A percentile compares a stretch with the other conserved stretches of the same genome.
These are phyloP conservation scores for Odontocerum albicorne DNA, from an alignment of 2,888 invertebrate genomes.

Conservation along the genomic window DNA sequence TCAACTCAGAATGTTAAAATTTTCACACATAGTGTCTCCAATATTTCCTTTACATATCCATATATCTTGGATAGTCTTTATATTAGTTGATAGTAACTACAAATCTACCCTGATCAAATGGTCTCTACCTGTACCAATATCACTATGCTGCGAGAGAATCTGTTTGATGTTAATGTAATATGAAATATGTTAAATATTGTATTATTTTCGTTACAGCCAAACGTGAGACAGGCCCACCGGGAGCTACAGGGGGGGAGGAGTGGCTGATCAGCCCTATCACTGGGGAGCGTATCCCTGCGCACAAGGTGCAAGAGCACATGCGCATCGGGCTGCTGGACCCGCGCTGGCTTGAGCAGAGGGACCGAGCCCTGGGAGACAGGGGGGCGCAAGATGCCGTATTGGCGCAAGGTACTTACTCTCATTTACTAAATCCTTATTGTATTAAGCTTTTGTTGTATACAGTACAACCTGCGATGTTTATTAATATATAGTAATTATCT, in stretches of 20 bases:
- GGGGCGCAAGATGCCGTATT: conserved; percentile 72
- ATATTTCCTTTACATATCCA: too few species aligned
- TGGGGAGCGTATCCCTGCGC: conserved; percentile 95
- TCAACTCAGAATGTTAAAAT: too few species aligned
- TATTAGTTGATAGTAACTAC: too few species aligned
- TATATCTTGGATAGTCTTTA: too few species aligned
- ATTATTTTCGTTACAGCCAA: conserved; percentile 40
- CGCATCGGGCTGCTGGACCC: conserved; percentile 95
- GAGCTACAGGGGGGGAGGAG: conserved; percentile 64
- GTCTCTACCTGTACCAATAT: too few species aligned
- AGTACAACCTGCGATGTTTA: too few species aligned
- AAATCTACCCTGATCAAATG: too few species aligned
- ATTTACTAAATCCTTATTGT: too few species aligned
- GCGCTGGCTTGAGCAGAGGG: conserved; percentile 96
- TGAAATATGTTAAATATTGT: conserved; percentile 4
- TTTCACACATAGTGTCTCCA: too few species aligned
- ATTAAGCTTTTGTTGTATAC: too few species aligned
- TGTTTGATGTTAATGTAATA: conserved; percentile 5
- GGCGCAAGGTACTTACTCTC: conserved; percentile 46
- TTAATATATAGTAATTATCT: too few species aligned
- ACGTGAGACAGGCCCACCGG: conserved; percentile 56
- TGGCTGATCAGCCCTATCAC: conserved; percentile 98
- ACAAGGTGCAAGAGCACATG: conserved; percentile 98
- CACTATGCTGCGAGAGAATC: too few species aligned
- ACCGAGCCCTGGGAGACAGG: conserved; percentile 91